Conservation (phyloP, 2,888 invertebrate genomes). For the Orthosia cruda region DNA sequence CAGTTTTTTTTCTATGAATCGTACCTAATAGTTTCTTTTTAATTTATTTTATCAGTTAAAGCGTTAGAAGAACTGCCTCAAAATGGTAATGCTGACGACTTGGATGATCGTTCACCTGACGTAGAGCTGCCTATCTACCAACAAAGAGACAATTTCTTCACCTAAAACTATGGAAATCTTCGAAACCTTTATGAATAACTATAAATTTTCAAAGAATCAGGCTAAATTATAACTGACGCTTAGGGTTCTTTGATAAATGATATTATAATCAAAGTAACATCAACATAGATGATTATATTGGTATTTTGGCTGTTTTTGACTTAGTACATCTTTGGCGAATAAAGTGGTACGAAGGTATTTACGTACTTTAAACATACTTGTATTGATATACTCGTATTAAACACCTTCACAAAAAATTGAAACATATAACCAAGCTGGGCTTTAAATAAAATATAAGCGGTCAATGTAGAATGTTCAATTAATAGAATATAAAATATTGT, state of each 20-base stretch:
- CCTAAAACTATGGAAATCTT: conserved; percentile 78
- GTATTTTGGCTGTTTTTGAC: conserved; percentile 43
- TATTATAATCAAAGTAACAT: conserved; percentile 30
- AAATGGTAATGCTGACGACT: conserved; percentile 92
- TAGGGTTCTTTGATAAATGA: conserved; percentile 7
- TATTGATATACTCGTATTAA: conserved; percentile 4
- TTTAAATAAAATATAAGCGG: conserved; percentile 72
- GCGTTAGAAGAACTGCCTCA: conserved; percentile 94
- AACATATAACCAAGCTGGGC: conserved; percentile 68
- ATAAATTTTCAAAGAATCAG: conserved; percentile 6
- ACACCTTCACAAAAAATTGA: conserved; percentile 31
- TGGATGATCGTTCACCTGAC: conserved; percentile 95
- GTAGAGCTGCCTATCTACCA: conserved; percentile 96
- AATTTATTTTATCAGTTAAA: conserved; percentile 91
- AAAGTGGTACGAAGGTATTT: conserved; percentile 9
- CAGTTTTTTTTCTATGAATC: background rate
- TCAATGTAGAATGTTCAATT: conserved; percentile 76
- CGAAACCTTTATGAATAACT: background rate
- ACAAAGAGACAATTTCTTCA: conserved; percentile 96
- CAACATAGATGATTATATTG: conserved; percentile 10
- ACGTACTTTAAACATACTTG: conserved; percentile 1
- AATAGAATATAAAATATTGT: conserved; percentile 60
- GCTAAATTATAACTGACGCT: background rate
- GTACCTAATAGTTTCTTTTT: conserved; percentile 32
- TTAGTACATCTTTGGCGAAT: conserved; percentile 19